These are phyloP conservation scores for Erpetoichthys calabaricus DNA, from an alignment of 2,797 vertebrate species.

Conservation along the genomic window DNA sequence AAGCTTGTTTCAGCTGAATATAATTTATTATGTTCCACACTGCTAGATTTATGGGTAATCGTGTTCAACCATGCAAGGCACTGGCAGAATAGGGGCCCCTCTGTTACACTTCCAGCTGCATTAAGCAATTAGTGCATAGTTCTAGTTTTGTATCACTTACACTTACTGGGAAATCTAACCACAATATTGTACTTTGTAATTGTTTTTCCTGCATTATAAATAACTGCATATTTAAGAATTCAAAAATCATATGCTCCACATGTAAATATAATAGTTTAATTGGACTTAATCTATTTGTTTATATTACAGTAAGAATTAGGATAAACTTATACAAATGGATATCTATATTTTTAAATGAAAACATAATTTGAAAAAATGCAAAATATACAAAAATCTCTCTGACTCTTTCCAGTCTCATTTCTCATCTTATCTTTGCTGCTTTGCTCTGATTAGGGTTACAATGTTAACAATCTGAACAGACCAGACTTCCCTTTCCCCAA, in stretches of 20 bases:
- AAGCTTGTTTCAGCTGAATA: constrained; percentile 27
- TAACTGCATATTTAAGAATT: not conserved
- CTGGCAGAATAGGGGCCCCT: constrained; percentile 17
- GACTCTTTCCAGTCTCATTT: too few species aligned
- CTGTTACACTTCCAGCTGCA: constrained; percentile 26
- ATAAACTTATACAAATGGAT: not conserved
- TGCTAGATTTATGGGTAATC: constrained; percentile 25
- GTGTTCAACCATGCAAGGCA: constrained; percentile 22
- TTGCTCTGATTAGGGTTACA: too few species aligned
- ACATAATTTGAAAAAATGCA: not conserved
- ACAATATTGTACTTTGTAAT: not conserved
- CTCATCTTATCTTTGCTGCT: too few species aligned
- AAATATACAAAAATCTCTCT: too few species aligned
- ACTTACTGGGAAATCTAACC: not conserved
- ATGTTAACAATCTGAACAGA: too few species aligned
- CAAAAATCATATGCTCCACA: not conserved
- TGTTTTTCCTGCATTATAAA: too few species aligned
- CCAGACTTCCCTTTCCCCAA: too few species aligned
- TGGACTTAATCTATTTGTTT: not conserved
- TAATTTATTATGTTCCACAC: constrained; percentile 28
- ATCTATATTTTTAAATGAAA: not conserved
- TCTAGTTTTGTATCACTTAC: constrained; percentile 8
- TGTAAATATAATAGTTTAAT: not conserved
- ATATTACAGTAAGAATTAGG: not conserved
- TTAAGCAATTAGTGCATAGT: constrained; percentile 19